Evolutionary conservation across 2,888 invertebrate genomes (phyloP).

Genomic region (Orchestes rusci): DNA sequence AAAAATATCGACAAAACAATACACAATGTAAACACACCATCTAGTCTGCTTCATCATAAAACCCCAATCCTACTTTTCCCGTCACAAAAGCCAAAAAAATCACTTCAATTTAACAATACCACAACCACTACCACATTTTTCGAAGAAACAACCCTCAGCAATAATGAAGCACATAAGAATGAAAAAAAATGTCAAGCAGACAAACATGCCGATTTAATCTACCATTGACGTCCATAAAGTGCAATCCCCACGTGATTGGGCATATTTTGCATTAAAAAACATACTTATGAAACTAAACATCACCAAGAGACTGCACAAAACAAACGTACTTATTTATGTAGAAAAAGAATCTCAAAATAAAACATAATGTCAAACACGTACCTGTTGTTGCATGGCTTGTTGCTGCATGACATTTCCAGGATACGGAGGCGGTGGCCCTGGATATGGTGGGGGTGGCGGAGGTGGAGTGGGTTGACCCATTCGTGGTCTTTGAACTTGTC

Average conservation of each 20-base stretch:
- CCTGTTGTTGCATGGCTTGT: constrained; percentile 24
- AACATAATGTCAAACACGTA: constrained; percentile 5
- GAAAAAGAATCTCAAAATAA: background rate
- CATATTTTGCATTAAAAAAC: no score
- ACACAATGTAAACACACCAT: no score
- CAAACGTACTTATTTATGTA: background rate
- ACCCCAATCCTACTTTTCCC: no score
- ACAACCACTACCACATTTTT: no score
- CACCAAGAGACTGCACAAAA: background rate
- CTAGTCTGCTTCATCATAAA: no score
- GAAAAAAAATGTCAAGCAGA: constrained; percentile 17
- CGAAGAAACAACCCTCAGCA: constrained; percentile 14
- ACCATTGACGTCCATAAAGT: no score
- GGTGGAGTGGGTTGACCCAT: constrained; percentile 40
- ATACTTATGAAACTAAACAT: background rate
- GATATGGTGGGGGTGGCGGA: constrained; percentile 68
- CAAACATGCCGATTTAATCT: constrained; percentile 22
- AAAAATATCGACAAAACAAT: no score
- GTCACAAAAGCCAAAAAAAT: no score
- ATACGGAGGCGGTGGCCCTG: constrained; percentile 63
- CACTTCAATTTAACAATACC: no score
- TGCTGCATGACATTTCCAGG: constrained; percentile 47
- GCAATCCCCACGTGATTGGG: no score
- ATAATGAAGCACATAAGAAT: constrained; percentile 6
- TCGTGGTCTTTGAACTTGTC: constrained; percentile 12